phyloP scores from a whole-genome alignment of 2,113 vertebrate genomes.

The Opisthocomus hoazin region DNA sequence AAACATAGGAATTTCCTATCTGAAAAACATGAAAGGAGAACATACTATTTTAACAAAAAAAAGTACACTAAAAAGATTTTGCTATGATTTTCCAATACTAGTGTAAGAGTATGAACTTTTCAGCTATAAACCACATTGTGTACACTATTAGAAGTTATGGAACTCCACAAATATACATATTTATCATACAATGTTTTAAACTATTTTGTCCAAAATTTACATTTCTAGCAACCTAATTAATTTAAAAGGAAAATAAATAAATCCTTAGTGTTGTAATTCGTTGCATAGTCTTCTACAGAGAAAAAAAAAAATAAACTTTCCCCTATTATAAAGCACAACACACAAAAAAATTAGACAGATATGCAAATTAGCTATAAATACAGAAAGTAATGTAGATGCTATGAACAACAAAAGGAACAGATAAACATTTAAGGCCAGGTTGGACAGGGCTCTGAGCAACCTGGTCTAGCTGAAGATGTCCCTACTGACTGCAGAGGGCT shows the following conservation, averaged over 20 bases:
- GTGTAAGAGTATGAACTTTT: background rate
- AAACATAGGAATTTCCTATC: background rate
- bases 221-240: background rate
- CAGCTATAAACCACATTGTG: background rate
- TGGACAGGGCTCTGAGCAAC: no score
- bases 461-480: no score
- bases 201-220: background rate
- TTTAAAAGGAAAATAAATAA: background rate
- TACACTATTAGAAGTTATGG: background rate
- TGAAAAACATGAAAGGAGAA: background rate
- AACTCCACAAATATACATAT: background rate
- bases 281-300: background rate
- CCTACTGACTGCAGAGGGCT: no score
- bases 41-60: background rate
- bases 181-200: background rate
- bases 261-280: background rate
- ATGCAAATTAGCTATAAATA: background rate
- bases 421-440: no score
- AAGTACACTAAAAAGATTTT: background rate
- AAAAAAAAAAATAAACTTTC: background rate
- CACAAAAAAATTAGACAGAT: background rate
- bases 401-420: background rate
- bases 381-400: background rate
- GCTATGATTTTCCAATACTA: background rate
- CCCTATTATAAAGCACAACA: background rate